Conservation (phyloP, 2,888 invertebrate genomes). For the Drepana falcataria region DNA sequence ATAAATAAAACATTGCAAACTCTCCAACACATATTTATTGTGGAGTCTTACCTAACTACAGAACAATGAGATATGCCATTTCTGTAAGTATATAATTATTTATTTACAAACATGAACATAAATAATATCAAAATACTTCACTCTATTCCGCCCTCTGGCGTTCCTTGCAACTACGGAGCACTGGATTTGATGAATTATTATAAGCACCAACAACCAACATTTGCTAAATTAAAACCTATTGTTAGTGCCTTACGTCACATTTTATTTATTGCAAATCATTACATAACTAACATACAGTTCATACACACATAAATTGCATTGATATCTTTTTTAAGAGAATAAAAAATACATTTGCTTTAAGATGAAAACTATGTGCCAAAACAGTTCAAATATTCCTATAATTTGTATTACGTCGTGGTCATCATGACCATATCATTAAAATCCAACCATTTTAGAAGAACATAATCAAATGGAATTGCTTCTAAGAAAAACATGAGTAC, state of each 20-base stretch:
- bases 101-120: conserved; percentile 75
- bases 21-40: conserved; percentile 66
- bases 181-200: conserved; percentile 39
- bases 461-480: too few species aligned
- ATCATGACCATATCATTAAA: too few species aligned
- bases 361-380: too few species aligned
- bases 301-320: background rate
- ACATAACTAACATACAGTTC: background rate
- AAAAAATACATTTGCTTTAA: too few species aligned
- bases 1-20: conserved; percentile 42
- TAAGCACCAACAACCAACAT: conserved; percentile 39
- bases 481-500: too few species aligned
- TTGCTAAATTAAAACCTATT: background rate
- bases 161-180: conserved; percentile 15
- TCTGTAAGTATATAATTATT: conserved; percentile 58
- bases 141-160: conserved; percentile 22
- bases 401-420: too few species aligned
- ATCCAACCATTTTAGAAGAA: too few species aligned
- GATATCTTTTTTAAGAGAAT: background rate
- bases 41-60: conserved; percentile 62
- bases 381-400: too few species aligned
- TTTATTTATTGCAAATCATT: background rate
- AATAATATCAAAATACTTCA: conserved; percentile 75
- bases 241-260: background rate
- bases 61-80: conserved; percentile 75